phyloP scores from a whole-genome alignment of 2,888 invertebrate genomes.

The Smittia aterrima region DNA sequence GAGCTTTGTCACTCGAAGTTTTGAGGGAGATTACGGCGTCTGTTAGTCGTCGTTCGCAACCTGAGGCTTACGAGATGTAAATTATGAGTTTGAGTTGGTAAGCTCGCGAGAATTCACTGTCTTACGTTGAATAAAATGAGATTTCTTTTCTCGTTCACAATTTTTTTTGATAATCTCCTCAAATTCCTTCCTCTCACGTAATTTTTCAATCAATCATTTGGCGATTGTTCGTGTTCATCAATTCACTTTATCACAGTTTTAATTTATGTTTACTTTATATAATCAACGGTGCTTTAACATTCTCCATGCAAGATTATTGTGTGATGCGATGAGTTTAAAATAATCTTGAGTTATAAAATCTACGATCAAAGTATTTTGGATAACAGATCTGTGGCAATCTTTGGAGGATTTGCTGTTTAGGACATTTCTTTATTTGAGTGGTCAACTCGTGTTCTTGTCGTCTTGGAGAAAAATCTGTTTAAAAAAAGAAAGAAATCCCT shows the following conservation, averaged over 20 bases:
- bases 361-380: constrained; percentile 1
- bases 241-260: constrained; percentile 6
- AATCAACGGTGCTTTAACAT: not conserved
- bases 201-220: not conserved
- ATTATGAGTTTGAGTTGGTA: too few relatives aligned
- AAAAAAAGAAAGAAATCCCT: not conserved
- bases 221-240: not conserved
- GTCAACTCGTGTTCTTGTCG: constrained; percentile 39
- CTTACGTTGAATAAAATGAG: not conserved
- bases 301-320: not conserved
- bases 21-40: too few relatives aligned
- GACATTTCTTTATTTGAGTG: not conserved
- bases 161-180: not conserved
- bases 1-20: too few relatives aligned
- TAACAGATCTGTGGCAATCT: constrained; percentile 34
- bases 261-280: constrained; percentile 11
- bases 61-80: too few relatives aligned
- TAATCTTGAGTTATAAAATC: not conserved
- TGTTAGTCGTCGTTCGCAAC: too few relatives aligned
- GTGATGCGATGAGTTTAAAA: not conserved
- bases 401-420: constrained; percentile 23
- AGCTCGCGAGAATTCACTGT: not conserved
- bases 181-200: not conserved
- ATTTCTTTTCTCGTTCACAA: not conserved
- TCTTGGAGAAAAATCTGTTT: constrained; percentile 39